These are phyloP conservation scores for Parnassius apollo DNA, from an alignment of 2,888 invertebrate genomes.

Conservation along the genomic window DNA sequence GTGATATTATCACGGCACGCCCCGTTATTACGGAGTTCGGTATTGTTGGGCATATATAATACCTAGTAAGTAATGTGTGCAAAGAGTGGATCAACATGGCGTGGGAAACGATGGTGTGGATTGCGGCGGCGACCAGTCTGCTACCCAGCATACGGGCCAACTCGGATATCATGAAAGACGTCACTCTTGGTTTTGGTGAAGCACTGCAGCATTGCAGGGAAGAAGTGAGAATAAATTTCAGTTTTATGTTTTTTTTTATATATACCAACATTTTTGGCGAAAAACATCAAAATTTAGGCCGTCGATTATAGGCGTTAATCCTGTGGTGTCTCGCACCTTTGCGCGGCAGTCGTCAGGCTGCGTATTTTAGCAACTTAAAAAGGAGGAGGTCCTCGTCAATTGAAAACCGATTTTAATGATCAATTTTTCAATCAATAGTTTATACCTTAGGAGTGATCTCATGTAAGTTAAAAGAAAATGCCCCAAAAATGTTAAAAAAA, in stretches of 20 bases:
- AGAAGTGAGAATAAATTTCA: slow-evolving; percentile 46
- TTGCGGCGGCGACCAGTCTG: slow-evolving; percentile 25
- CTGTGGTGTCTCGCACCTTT: no score
- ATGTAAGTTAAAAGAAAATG: no score
- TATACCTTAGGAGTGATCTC: no score
- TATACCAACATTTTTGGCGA: no score
- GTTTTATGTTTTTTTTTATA: background rate
- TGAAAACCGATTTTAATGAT: no score
- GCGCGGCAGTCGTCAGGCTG: no score
- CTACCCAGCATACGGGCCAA: slow-evolving; percentile 33
- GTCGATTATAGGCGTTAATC: no score
- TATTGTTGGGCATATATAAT: slow-evolving; percentile 8
- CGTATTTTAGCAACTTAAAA: no score
- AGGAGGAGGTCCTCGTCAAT: no score
- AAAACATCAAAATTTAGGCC: no score
- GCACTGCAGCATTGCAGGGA: slow-evolving; percentile 66
- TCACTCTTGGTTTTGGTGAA: slow-evolving; percentile 72
- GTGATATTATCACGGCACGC: background rate
- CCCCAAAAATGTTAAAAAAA: no score
- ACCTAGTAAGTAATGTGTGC: background rate
- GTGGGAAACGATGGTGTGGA: slow-evolving; percentile 27
- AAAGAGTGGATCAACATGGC: slow-evolving; percentile 10
- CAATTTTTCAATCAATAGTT: no score
- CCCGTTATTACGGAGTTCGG: background rate
- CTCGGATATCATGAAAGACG: slow-evolving; percentile 64